A percentile compares a stretch with the other conserved stretches of the same genome.
phyloP scores from a whole-genome alignment of 2,113 vertebrate genomes.

The Microcebus jonahi region DNA sequence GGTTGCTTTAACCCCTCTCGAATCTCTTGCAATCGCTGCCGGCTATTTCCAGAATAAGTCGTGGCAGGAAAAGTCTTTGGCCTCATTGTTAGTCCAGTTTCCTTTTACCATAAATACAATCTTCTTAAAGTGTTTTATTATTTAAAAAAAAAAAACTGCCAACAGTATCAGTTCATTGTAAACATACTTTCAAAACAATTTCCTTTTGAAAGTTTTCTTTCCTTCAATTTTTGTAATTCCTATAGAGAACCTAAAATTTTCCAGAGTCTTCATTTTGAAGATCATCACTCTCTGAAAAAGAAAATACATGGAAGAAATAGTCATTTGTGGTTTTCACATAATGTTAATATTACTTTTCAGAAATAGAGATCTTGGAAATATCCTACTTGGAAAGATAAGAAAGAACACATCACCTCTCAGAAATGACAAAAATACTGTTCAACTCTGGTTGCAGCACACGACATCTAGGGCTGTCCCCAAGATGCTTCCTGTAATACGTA shows the following conservation, averaged over 20 bases:
- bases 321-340: constrained; percentile 57
- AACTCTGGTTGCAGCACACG: not conserved
- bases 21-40: constrained; percentile 97
- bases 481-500: not conserved
- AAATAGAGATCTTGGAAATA: not conserved
- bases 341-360: not conserved
- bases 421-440: not conserved
- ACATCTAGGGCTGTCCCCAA: not conserved
- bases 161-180: constrained; percentile 81
- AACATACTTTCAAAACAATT: constrained; percentile 82
- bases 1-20: constrained; percentile 98
- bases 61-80: constrained; percentile 99
- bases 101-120: constrained; percentile 87
- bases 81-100: constrained; percentile 93
- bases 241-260: constrained; percentile 72
- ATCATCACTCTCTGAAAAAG: constrained; percentile 81
- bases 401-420: not conserved
- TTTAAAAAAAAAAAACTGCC: constrained; percentile 27
- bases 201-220: constrained; percentile 76
- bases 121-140: constrained; percentile 77
- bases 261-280: constrained; percentile 80
- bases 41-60: constrained; percentile 96
- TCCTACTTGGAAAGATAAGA: not conserved
- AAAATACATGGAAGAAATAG: constrained; percentile 70
- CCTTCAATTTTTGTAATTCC: constrained; percentile 80